These are phyloP conservation scores for Drymodes brunneopygia DNA, from an alignment of 2,113 vertebrate genomes.

Conservation along the genomic window DNA sequence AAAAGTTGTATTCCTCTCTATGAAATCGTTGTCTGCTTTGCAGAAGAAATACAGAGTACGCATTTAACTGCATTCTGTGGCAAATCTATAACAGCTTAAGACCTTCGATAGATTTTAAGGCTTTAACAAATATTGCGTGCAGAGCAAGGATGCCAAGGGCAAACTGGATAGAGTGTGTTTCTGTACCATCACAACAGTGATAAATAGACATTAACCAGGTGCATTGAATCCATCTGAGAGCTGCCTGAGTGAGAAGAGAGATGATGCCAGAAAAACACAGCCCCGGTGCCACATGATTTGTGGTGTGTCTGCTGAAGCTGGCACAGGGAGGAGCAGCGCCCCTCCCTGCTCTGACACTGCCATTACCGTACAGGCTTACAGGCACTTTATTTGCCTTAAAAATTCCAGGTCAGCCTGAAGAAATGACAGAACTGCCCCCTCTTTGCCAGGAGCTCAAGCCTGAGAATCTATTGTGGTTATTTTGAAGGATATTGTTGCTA, in stretches of 20 bases:
- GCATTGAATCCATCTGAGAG: neutral
- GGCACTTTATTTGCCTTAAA: neutral
- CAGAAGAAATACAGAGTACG: neutral
- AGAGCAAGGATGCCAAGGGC: neutral
- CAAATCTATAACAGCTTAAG: neutral
- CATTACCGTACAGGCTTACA: neutral
- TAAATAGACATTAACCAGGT: neutral
- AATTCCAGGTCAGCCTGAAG: neutral
- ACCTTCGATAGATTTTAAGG: neutral
- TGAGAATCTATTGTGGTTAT: neutral
- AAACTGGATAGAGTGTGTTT: neutral
- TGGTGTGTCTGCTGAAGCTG: neutral
- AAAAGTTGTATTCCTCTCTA: neutral
- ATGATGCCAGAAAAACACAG: neutral
- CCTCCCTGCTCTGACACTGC: neutral
- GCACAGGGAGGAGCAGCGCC: rapidly evolving
- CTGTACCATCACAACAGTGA: neutral
- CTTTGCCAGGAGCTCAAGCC: neutral
- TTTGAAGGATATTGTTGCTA: neutral
- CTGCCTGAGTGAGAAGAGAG: neutral
- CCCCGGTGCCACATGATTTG: neutral
- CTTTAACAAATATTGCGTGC: neutral
- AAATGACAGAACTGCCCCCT: neutral
- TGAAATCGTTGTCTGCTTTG: neutral
- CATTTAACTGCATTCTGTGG: neutral